phyloP scores from a whole-genome alignment of 2,113 vertebrate species.

The Echinops telfairi region DNA sequence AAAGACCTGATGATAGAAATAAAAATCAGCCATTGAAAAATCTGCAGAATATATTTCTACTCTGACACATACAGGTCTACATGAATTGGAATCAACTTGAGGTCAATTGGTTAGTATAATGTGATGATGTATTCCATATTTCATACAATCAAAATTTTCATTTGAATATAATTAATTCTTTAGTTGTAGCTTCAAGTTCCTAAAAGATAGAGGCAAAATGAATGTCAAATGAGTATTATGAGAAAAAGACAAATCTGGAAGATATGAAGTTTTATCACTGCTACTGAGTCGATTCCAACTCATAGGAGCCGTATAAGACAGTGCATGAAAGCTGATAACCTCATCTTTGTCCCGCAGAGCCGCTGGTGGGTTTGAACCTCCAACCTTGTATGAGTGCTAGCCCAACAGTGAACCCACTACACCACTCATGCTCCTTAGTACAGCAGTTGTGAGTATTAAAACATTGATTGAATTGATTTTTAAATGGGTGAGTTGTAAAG shows the following conservation, averaged over 20 bases:
- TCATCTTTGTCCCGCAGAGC: too few species aligned
- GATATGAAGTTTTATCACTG: too few species aligned
- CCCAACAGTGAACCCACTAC: too few species aligned
- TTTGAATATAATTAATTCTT: background rate
- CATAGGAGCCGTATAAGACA: too few species aligned
- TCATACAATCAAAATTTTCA: background rate
- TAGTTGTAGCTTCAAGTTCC: slow-evolving; percentile 8
- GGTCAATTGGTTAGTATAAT: background rate
- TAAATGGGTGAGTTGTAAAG: too few species aligned
- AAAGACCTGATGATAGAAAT: background rate
- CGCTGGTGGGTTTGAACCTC: too few species aligned
- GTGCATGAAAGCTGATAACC: too few species aligned
- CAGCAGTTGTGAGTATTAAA: too few species aligned
- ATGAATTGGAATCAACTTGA: background rate
- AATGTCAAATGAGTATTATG: background rate
- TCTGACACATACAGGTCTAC: background rate
- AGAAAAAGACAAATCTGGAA: background rate
- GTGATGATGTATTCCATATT: background rate
- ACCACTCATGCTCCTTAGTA: too few species aligned
- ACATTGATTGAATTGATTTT: too few species aligned
- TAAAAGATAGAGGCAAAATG: background rate
- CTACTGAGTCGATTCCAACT: too few species aligned
- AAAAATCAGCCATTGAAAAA: background rate
- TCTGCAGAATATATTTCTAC: background rate
- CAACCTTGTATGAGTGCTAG: too few species aligned